Conservation (phyloP, 1,140 invertebrate genomes). For the Aphaenogaster rudis region DNA sequence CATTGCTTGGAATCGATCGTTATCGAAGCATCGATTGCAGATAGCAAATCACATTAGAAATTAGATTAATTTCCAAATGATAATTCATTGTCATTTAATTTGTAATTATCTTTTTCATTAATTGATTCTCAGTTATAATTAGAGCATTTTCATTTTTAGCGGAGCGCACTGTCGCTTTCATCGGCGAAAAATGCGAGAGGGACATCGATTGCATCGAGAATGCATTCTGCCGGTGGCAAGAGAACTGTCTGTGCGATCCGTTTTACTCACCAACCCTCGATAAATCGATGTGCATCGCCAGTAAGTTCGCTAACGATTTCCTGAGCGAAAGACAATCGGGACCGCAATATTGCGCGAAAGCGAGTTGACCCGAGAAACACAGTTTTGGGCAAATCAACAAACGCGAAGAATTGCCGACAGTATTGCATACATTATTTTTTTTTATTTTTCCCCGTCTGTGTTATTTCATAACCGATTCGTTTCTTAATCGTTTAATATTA, state of each 20-base stretch:
- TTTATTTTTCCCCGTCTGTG: background rate
- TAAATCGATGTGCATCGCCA: constrained; percentile 69
- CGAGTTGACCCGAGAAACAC: background rate
- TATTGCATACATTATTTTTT: background rate
- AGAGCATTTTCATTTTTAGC: background rate
- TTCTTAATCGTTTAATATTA: too few relatives aligned
- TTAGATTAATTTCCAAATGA: background rate
- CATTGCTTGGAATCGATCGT: background rate
- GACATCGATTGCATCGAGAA: constrained; percentile 73
- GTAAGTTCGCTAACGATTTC: constrained; percentile 52
- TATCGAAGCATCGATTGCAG: background rate
- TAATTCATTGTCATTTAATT: background rate
- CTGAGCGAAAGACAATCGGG: background rate
- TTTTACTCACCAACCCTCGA: constrained; percentile 70
- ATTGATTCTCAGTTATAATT: background rate
- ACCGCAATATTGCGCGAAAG: background rate
- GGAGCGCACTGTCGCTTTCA: background rate
- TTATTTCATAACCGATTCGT: too few relatives aligned
- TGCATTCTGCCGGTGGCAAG: constrained; percentile 70
- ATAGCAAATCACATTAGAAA: background rate
- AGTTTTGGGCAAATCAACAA: background rate
- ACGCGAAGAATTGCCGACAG: background rate
- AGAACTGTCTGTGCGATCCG: constrained; percentile 68
- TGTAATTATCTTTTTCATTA: background rate
- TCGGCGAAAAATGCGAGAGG: constrained; percentile 67